Evolutionary conservation across 2,113 vertebrate genomes (phyloP).

Genomic region (Pseudorasbora parva): DNA sequence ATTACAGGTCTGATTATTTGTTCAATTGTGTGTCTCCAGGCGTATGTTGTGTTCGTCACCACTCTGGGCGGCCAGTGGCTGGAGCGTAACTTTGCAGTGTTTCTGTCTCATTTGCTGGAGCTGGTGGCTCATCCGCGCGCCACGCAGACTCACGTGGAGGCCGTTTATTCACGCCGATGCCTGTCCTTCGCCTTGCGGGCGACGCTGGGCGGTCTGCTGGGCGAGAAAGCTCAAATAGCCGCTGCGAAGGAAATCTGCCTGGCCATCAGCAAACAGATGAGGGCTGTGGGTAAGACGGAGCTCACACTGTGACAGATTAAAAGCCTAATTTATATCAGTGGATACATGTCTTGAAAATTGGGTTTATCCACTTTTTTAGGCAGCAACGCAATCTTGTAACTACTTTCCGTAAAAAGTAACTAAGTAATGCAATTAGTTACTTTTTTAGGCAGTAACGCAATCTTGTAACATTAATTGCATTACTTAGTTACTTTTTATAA

Average conservation of each 20-base stretch:
- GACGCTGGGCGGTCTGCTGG: conserved; percentile 91
- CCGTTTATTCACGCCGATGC: conserved; percentile 96
- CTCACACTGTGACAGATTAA: conserved; percentile 43
- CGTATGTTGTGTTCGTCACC: conserved; percentile 97
- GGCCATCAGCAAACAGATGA: conserved; percentile 98
- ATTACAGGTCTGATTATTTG: neutral
- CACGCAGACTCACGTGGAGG: conserved; percentile 96
- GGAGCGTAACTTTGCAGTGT: conserved; percentile 94
- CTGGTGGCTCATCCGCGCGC: conserved; percentile 95
- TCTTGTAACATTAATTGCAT: too few relatives aligned
- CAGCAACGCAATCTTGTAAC: too few relatives aligned
- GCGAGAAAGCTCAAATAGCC: conserved; percentile 98
- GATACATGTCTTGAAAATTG: too few relatives aligned
- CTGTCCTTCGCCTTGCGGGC: conserved; percentile 97
- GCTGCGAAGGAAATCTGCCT: conserved; percentile 98
- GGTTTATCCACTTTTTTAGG: too few relatives aligned
- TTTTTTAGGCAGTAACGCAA: too few relatives aligned
- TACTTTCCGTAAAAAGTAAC: too few relatives aligned
- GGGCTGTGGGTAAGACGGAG: conserved; percentile 92
- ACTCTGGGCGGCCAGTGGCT: conserved; percentile 95
- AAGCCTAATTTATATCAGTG: neutral
- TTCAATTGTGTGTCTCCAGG: conserved; percentile 71
- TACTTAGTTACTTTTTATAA: too few relatives aligned
- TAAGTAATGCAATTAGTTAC: too few relatives aligned
- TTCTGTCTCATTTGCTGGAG: conserved; percentile 93